Percentiles rank a stretch among this genome's conserved stretches.
phyloP scores from a whole-genome alignment of 2,797 vertebrate genomes.

The Galago senegalensis region DNA sequence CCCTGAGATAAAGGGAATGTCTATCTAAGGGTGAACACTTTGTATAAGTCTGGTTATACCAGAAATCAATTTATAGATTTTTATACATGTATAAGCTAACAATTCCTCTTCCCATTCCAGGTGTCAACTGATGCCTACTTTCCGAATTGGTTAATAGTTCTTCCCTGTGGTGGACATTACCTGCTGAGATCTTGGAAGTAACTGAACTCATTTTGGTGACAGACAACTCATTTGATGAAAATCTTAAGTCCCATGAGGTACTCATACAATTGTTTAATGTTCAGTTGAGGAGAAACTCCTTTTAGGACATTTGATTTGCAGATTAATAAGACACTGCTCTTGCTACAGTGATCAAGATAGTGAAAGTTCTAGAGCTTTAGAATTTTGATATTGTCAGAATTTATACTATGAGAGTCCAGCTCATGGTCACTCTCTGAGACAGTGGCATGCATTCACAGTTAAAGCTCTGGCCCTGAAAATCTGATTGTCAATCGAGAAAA shows the following conservation, averaged over 20 bases:
- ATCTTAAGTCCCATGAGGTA: neutral
- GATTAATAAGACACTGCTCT: constrained; percentile 59
- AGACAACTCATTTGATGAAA: constrained; percentile 63
- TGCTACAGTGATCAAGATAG: neutral
- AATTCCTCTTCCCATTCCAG: constrained; percentile 40
- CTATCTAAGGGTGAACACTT: neutral
- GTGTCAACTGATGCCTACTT: constrained; percentile 40
- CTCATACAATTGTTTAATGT: constrained; percentile 59
- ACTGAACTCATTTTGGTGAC: constrained; percentile 54
- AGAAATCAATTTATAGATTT: constrained; percentile 32
- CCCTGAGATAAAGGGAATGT: neutral
- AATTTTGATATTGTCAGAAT: constrained; percentile 62
- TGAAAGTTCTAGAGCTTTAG: constrained; percentile 59
- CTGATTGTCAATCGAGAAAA: constrained; percentile 80
- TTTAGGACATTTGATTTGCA: constrained; percentile 60
- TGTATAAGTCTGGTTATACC: constrained; percentile 60
- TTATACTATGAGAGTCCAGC: constrained; percentile 48
- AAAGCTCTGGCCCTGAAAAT: constrained; percentile 74
- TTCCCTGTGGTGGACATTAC: constrained; percentile 56
- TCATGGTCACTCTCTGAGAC: constrained; percentile 61
- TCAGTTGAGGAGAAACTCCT: constrained; percentile 35
- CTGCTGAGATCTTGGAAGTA: constrained; percentile 51
- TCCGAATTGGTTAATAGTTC: constrained; percentile 66
- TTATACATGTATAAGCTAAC: constrained; percentile 26
- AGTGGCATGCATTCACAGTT: constrained; percentile 67